Evolutionary conservation across 2,113 vertebrate species (phyloP).

Genomic region (Cyrtonyx montezumae): DNA sequence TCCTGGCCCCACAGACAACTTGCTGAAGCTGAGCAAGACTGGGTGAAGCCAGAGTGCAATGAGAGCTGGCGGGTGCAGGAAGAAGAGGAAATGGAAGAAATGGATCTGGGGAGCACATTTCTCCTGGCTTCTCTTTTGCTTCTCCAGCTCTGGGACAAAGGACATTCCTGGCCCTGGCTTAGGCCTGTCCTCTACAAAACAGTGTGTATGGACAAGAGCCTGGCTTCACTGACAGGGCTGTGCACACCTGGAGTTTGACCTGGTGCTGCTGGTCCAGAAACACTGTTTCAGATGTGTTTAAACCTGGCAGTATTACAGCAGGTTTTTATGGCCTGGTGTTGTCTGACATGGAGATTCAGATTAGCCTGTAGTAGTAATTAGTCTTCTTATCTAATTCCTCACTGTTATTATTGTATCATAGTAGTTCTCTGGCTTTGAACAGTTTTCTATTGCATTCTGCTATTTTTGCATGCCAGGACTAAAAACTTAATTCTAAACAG

Average conservation of each 20-base stretch:
- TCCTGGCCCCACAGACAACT: background rate
- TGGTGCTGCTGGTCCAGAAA: background rate
- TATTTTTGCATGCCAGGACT: background rate
- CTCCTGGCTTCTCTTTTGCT: background rate
- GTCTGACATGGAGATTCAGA: background rate
- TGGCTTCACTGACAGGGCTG: background rate
- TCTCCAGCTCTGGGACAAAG: background rate
- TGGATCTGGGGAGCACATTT: background rate
- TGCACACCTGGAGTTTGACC: background rate
- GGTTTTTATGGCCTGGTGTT: background rate
- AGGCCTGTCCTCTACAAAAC: background rate
- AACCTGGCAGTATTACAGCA: background rate
- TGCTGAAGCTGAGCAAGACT: background rate
- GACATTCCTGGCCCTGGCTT: background rate
- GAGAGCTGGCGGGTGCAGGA: background rate
- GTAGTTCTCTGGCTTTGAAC: background rate
- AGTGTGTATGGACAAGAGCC: background rate
- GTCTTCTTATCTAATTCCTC: background rate
- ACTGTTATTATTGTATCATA: background rate
- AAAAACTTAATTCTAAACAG: background rate
- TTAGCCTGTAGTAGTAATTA: background rate
- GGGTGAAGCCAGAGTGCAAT: fast-evolving
- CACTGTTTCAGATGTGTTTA: background rate
- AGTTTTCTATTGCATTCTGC: background rate
- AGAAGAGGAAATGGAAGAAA: background rate